Conservation (phyloP, 2,888 invertebrate genomes). For the Masnerella sp. region DNA sequence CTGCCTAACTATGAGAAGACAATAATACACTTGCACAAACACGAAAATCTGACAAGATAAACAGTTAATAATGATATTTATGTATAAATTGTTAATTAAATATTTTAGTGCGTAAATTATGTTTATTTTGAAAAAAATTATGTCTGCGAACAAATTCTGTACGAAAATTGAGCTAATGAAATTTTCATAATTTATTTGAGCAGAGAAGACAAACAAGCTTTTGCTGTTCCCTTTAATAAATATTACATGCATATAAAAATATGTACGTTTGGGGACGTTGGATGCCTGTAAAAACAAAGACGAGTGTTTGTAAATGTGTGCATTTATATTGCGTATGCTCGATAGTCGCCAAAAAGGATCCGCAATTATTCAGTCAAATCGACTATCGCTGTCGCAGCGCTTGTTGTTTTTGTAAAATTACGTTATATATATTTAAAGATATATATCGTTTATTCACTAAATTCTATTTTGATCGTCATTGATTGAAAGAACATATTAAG, state of each 20-base stretch:
- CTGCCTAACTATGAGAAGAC: no score
- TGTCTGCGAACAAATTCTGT: no score
- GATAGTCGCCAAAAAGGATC: constrained; percentile 49
- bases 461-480: constrained; percentile 58
- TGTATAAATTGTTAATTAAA: no score
- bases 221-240: not conserved
- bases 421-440: constrained; percentile 77
- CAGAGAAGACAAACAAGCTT: constrained; percentile 20
- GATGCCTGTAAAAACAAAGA: constrained; percentile 5
- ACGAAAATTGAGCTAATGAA: no score
- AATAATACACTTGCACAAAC: no score
- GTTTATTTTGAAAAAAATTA: no score
- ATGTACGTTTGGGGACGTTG: not conserved
- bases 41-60: no score
- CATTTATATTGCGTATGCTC: constrained; percentile 37
- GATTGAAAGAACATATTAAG: constrained; percentile 55
- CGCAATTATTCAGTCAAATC: constrained; percentile 66
- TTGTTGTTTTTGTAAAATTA: constrained; percentile 77
- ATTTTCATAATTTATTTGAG: no score
- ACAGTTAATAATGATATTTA: no score
- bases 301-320: constrained; percentile 35
- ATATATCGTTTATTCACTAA: constrained; percentile 67
- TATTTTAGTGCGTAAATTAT: no score
- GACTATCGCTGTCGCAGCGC: constrained; percentile 70
- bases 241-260: constrained; percentile 17